Evolutionary conservation across 1,140 invertebrate genomes (phyloP), one percentile per base, ranked within the genome.

Genomic region (Achatina immaculata): DNA sequence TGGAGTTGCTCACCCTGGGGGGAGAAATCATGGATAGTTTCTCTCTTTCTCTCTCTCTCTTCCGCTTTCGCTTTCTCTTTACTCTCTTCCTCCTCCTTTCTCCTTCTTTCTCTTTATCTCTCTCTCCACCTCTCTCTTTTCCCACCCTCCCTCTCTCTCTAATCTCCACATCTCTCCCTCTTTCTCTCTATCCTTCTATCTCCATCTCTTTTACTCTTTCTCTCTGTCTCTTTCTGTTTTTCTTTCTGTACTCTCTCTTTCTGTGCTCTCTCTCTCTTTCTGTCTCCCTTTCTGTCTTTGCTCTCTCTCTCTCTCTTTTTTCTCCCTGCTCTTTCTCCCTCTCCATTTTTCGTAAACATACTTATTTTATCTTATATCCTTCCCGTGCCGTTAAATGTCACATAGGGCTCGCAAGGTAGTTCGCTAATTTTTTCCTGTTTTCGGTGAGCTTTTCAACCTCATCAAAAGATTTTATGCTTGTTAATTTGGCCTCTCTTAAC

Each of bases 11-110:
- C n/a, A n/a, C n/a, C n/a, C n/a, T n/a, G n/a, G n/a, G n/a, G n/a
- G n/a, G n/a, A n/a, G n/a, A n/a, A n/a, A n/a, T n/a, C n/a, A n/a
- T n/a, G n/a, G n/a, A n/a, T n/a, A n/a, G n/a, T n/a, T n/a, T n/a
- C n/a, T n/a, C n/a, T n/a, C n/a, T n/a, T n/a, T n/a, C n/a, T n/a
- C n/a, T n/a, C n/a, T n/a, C n/a, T n/a, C n/a, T n/a, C n/a, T n/a
- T n/a, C n/a, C n/a, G n/a, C n/a, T n/a, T n/a, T n/a, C n/a, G n/a
- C n/a, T n/a, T n/a, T n/a, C n/a, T n/a, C n/a, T n/a, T n/a, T n/a
- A n/a, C n/a, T n/a, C 62, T 66, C n/a, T 28, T 66, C n/a, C 62
- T 66, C 62, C 34, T 36, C 34, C 62, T 66, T 36, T 66, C 9
- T 66, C n/a, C 62, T 36, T 66, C 9, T 14, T 9, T 66, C 9